Conservation (phyloP, 2,888 invertebrate species). For the Acheta domesticus region DNA sequence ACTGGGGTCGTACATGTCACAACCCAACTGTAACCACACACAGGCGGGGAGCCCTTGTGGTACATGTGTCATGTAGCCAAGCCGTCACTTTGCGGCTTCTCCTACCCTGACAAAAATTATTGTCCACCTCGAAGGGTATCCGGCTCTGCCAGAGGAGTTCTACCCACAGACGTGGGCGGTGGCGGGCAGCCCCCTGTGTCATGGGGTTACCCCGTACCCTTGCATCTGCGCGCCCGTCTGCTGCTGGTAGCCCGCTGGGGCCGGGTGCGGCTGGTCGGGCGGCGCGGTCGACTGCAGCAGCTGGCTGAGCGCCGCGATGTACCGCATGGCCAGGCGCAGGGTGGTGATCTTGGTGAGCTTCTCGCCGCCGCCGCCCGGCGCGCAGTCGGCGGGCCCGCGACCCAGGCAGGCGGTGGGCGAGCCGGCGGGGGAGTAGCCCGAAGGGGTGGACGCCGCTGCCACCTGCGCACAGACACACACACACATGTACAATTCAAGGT, state of each 20-base stretch:
- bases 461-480: not conserved
- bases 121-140: too few relatives aligned
- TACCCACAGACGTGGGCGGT: too few relatives aligned
- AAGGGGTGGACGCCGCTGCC: not conserved
- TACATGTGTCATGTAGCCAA: too few relatives aligned
- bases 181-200: too few relatives aligned
- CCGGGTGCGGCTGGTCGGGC: not conserved
- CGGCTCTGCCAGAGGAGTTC: too few relatives aligned
- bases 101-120: too few relatives aligned
- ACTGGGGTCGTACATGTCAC: too few relatives aligned
- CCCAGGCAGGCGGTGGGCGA: not conserved
- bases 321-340: constrained; percentile 79
- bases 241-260: not conserved
- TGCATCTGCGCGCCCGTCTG: not conserved
- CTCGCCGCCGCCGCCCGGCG: constrained; percentile 53
- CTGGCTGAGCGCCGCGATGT: constrained; percentile 72
- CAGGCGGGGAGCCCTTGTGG: too few relatives aligned
- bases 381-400: not conserved
- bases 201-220: too few relatives aligned
- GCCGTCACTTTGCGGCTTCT: too few relatives aligned
- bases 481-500: not conserved
- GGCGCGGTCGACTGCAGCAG: constrained; percentile 49
- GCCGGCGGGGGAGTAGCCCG: not conserved
- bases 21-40: too few relatives aligned
- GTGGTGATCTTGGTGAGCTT: constrained; percentile 89